phyloP scores from a whole-genome alignment of 2,113 vertebrate genomes.

The Holacanthus passer region DNA sequence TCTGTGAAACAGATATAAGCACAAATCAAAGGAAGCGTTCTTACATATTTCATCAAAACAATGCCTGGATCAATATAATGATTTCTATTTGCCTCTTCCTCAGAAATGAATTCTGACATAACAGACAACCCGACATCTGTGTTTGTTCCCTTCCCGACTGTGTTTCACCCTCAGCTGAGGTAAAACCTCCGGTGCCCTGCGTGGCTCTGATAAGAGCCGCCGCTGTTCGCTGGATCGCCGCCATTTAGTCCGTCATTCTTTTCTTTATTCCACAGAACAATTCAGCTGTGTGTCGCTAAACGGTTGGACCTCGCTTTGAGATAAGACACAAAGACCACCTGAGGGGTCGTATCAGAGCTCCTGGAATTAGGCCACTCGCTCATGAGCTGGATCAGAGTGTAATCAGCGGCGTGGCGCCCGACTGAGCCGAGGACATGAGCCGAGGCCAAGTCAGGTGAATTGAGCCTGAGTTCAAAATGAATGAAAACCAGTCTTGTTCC shows the following conservation, averaged over 20 bases:
- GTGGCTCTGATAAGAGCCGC: conserved; percentile 58
- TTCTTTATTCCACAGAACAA: conserved; percentile 60
- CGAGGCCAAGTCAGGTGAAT: conserved; percentile 45
- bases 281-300: conserved; percentile 56
- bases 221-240: conserved; percentile 30
- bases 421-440: conserved; percentile 24
- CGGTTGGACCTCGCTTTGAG: conserved; percentile 36
- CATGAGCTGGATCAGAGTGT: conserved; percentile 56
- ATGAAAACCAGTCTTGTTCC: not conserved
- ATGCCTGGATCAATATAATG: conserved; percentile 32
- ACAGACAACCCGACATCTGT: conserved; percentile 39
- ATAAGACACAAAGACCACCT: conserved; percentile 67
- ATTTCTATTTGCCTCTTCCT: conserved; percentile 13
- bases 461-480: conserved; percentile 14
- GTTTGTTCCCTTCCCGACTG: conserved; percentile 36
- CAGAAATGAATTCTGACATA: conserved; percentile 29
- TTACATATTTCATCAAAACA: conserved; percentile 27
- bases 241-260: conserved; percentile 54
- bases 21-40: not conserved
- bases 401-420: conserved; percentile 38
- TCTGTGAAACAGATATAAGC: conserved; percentile 29
- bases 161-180: conserved; percentile 29
- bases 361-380: conserved; percentile 46
- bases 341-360: conserved; percentile 37
- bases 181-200: conserved; percentile 47